Evolutionary conservation across 1,140 invertebrate species (phyloP), one percentile per base, ranked within the genome.

Genomic region (Drosophila tani): DNA sequence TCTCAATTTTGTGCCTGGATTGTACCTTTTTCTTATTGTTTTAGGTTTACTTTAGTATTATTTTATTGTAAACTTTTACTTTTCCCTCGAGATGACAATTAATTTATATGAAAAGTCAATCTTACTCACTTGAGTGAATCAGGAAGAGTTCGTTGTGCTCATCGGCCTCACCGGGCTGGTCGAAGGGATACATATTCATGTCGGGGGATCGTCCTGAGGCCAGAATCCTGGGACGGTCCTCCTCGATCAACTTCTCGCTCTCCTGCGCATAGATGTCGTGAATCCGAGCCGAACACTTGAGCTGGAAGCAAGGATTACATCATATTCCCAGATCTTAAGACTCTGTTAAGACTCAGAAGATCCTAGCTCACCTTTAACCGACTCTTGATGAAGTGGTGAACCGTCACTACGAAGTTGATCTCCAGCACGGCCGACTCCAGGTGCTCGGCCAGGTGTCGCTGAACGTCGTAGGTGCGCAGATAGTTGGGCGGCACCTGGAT

Each of bases 391-490:
- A 94, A 94, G 73, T 94, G 94, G 50, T 94, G 93, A 59, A 93
- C 91, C 56, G 93, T 94, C 24, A 94, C 93, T 5, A 93, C 91
- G 43, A 94, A 94, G 58, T 94, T 94, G 19, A 94, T 93, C 64
- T 93, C 92, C 55, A 91, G 38, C 12, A 92, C 90, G 0, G 91
- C 67, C 7, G 91, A 91, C 59, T 93, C 92, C 29, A 92, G 60
- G 38, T 91, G 79, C 45, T 91, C 92, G 21, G 76, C 79, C 17
- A 91, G 27, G 53, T 93, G 90, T 5, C 91, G 76, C 63, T 93
- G 87, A 35, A 91, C 79, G 12, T 91, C 91, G 57, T 91, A 91
- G 17, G 49, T 46, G 21, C 83, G 83, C 38, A 93, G 65, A 55
- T 88, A 84, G 49, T 91, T 81, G 29, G 86, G 84, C 1, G 81